Evolutionary conservation across 30 jellyfish, hydroid and myxozoan genomes (phyloP), one percentile per base, ranked within the genome.

Genomic region (Calvadosia cruxmelitensis): DNA sequence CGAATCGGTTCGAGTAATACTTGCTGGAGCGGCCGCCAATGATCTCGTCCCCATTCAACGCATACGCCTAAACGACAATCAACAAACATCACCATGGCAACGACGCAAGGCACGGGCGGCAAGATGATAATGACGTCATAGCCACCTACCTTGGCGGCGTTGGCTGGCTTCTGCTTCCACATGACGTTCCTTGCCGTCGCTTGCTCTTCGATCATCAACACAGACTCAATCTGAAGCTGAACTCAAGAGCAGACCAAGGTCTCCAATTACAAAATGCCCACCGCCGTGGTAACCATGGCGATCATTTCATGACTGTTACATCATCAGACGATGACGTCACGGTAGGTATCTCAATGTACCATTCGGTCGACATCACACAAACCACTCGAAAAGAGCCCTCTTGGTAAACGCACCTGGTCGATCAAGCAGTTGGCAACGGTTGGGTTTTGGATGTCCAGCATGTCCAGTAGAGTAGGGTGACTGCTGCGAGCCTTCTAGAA

Each of bases 21-120:
- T 82, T 84, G 3, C 66, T 29, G 2, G 84, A 29, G n/a, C 93
- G 79, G 28, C 96, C 96, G 24, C 96, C 99, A 26, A 93, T 66
- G 0, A 93, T 84, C 63, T 85, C 95, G 72, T 85, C 95, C 0
- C 99, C 99, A 31, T 26, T 31, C 2, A 70, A 25, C 0, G 97
- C 69, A 52, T 51, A 79, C 12, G 99, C 99, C 96, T 85, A 42
- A 23, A 71, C 52, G 48, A 66, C 33, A 79, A 72, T 69, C 1
- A 7, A 20, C 20, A 42, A 5, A 42, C 10, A 20, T 42, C 20
- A 10, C 10, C 10, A 42, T 42, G 57, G 20, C 57, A 5, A 42
- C 57, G 20, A 42, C 57, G 57, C 20, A 5, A 42, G 10, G 57
- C 10, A 5, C 20, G 57, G 10, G 57, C 57, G 15, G 57, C 10